A percentile compares a stretch with the other conserved stretches of the same genome.
phyloP scores from a whole-genome alignment of 1,140 invertebrate genomes.

The Oedothorax gibbosus region DNA sequence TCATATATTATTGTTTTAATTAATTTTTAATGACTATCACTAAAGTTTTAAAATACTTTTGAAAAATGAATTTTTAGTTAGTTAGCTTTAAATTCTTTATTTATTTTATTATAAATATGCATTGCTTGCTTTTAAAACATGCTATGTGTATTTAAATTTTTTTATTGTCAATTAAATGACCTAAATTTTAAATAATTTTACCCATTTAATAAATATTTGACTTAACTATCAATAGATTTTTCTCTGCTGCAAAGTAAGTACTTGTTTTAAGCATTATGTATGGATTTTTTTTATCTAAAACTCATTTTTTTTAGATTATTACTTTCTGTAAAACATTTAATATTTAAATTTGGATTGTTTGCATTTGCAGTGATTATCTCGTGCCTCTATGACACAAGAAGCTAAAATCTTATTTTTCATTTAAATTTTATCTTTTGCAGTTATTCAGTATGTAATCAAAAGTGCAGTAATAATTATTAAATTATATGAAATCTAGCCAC shows the following conservation, averaged over 20 bases:
- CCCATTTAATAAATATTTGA: background rate
- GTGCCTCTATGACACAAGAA: background rate
- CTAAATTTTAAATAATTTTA: background rate
- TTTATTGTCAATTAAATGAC: background rate
- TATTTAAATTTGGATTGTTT: background rate
- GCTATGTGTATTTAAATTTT: background rate
- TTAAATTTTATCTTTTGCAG: no score
- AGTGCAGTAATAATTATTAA: no score
- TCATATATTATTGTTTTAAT: background rate
- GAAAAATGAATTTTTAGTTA: background rate
- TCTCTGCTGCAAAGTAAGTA: constrained; percentile 90
- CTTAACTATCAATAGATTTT: constrained; percentile 73
- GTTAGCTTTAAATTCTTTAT: background rate
- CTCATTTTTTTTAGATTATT: background rate
- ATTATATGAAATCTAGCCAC: no score
- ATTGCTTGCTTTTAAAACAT: background rate
- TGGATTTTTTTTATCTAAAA: background rate
- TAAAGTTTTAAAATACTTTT: no score
- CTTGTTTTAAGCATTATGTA: constrained; percentile 29
- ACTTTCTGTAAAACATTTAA: background rate
- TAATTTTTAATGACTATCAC: no score
- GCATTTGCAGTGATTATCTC: background rate
- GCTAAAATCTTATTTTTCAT: no score
- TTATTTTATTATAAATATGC: no score
- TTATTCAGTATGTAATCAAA: no score